Percentiles rank a stretch among this genome's conserved stretches.
These are phyloP conservation scores for Thecophora atra DNA, from an alignment of 2,888 invertebrate species.

Conservation along the genomic window DNA sequence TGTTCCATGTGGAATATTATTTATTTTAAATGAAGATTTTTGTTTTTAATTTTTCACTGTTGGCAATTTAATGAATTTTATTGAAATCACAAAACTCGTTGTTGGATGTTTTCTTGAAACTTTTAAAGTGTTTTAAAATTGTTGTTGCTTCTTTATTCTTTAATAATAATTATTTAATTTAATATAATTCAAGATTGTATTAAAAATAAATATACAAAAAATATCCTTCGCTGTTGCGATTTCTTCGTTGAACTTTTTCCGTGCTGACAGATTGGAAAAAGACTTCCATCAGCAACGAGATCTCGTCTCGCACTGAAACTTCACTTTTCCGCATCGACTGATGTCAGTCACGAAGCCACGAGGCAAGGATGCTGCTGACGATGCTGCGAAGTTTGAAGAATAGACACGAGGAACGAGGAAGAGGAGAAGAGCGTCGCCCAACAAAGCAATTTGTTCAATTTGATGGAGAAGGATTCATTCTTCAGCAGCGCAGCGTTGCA, in stretches of 20 bases:
- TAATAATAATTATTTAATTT: no score
- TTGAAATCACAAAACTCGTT: no score
- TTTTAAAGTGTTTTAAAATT: not conserved
- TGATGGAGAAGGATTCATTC: no score
- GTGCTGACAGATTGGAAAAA: slow-evolving; percentile 46
- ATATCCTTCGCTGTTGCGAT: not conserved
- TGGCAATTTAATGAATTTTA: not conserved
- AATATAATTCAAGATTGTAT: slow-evolving; percentile 18
- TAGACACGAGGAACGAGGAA: not conserved
- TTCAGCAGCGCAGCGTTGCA: no score
- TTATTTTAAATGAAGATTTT: not conserved
- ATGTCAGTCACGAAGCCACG: slow-evolving; percentile 47
- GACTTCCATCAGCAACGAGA: slow-evolving; percentile 67
- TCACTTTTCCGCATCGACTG: slow-evolving; percentile 49
- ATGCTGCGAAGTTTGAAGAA: not conserved
- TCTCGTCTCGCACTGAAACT: slow-evolving; percentile 66
- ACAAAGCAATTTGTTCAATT: no score
- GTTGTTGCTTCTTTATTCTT: not conserved
- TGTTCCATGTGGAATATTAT: not conserved
- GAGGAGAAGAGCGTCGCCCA: not conserved
- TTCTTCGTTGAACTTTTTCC: slow-evolving; percentile 13
- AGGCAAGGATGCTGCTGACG: not conserved
- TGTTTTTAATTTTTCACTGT: slow-evolving; percentile 36
- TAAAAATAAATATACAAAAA: slow-evolving; percentile 26
- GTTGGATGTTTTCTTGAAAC: no score